Percentiles rank a stretch among this genome's conserved stretches.
Evolutionary conservation across 2,113 vertebrate genomes (phyloP).

Genomic region (Parus major): DNA sequence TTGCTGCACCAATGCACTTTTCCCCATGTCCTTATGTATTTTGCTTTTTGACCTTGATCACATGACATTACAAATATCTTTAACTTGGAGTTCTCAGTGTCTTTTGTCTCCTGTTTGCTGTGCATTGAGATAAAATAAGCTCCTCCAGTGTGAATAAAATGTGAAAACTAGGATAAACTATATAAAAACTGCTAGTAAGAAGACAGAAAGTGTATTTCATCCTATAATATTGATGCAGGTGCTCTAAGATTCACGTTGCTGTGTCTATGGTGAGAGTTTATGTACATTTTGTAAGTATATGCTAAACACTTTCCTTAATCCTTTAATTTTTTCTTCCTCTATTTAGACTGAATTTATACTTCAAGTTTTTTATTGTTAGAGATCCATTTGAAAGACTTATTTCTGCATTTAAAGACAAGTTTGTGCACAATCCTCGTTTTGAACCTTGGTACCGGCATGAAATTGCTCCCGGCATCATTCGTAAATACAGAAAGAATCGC

Average conservation of each 20-base stretch:
- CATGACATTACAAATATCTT: neutral
- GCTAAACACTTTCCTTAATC: neutral
- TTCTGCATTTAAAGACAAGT: constrained; percentile 98
- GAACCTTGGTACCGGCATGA: constrained; percentile 97
- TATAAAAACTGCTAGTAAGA: neutral
- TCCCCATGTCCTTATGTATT: neutral
- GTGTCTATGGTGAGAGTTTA: neutral
- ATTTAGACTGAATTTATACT: constrained; percentile 90
- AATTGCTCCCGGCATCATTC: constrained; percentile 94
- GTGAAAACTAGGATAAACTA: neutral
- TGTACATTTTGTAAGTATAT: neutral
- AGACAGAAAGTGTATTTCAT: neutral
- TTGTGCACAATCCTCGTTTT: constrained; percentile 94
- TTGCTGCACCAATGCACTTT: neutral
- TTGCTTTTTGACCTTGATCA: neutral
- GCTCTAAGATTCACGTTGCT: neutral
- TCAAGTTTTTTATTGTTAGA: constrained; percentile 97
- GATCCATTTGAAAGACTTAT: constrained; percentile 97
- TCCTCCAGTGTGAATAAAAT: neutral
- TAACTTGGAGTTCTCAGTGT: neutral
- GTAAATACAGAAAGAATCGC: constrained; percentile 88
- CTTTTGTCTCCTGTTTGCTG: neutral
- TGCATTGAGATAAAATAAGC: neutral
- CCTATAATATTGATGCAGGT: neutral
- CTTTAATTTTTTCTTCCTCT: neutral